phyloP scores from a whole-genome alignment of 2,113 vertebrate species.

The Platanista minor region DNA sequence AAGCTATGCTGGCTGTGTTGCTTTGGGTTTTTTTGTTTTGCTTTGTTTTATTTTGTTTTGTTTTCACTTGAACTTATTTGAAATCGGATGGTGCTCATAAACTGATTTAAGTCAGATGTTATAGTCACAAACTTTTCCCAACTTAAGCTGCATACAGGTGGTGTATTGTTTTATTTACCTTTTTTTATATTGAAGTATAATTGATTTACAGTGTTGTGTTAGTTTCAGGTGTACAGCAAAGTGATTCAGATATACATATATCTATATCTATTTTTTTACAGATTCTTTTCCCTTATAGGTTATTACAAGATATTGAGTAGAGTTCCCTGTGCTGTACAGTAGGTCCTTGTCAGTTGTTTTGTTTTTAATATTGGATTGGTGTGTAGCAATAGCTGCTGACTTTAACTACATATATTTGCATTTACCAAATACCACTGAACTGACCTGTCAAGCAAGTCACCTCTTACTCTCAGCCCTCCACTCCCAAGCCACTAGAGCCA shows the following conservation, averaged over 20 bases:
- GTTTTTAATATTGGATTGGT: background rate
- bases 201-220: background rate
- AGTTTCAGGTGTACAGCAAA: background rate
- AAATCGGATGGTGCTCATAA: background rate
- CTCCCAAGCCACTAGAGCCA: background rate
- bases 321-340: background rate
- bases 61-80: background rate
- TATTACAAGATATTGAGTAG: background rate
- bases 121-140: background rate
- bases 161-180: background rate
- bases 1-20: background rate
- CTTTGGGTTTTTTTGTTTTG: background rate
- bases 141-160: background rate
- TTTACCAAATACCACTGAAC: conserved; percentile 35
- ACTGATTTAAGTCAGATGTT: background rate
- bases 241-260: background rate
- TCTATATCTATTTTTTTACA: background rate
- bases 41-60: background rate
- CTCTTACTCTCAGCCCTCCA: background rate
- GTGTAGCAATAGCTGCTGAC: background rate
- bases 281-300: background rate
- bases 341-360: background rate
- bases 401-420: background rate
- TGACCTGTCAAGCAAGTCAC: background rate
- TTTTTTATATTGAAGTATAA: background rate